Evolutionary conservation across 2,888 invertebrate species (phyloP).

Genomic region (Scaptomyza flava): DNA sequence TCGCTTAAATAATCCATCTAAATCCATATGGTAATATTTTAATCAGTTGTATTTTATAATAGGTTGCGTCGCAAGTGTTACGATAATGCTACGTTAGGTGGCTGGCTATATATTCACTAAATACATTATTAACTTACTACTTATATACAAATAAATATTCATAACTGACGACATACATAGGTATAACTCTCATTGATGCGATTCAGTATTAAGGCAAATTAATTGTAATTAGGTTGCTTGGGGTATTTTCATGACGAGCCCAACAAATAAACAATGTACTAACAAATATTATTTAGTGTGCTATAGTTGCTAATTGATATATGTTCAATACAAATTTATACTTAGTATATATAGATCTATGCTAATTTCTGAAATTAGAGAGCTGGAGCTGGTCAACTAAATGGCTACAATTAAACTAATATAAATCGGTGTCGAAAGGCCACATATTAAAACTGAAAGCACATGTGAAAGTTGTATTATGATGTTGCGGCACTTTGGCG

Average conservation of each 20-base stretch:
- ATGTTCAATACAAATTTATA: constrained; percentile 36
- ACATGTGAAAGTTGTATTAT: constrained; percentile 44
- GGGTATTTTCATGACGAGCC: constrained; percentile 2
- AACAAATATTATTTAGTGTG: constrained; percentile 28
- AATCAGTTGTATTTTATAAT: constrained; percentile 57
- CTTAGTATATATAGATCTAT: constrained; percentile 17
- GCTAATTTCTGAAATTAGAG: constrained; percentile 42
- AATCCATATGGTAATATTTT: constrained; percentile 37
- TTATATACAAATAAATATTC: constrained; percentile 73
- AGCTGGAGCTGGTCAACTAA: constrained; percentile 38
- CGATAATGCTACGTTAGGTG: constrained; percentile 49
- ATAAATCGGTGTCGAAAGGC: constrained; percentile 75
- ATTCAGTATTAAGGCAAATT: constrained; percentile 44
- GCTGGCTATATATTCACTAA: constrained; percentile 44
- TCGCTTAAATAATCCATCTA: constrained; percentile 43
- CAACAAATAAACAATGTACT: constrained; percentile 19
- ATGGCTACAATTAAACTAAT: constrained; percentile 34
- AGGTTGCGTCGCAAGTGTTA: constrained; percentile 37
- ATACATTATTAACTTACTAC: constrained; percentile 35
- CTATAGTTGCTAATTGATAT: constrained; percentile 21
- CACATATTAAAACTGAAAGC: constrained; percentile 67
- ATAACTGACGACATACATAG: constrained; percentile 42
- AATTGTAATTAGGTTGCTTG: constrained; percentile 20
- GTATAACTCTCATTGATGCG: constrained; percentile 27
- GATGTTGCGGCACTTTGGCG: constrained; percentile 45